These are phyloP conservation scores for Crocallis elinguaria DNA, from an alignment of 2,888 invertebrate genomes.

Conservation along the genomic window DNA sequence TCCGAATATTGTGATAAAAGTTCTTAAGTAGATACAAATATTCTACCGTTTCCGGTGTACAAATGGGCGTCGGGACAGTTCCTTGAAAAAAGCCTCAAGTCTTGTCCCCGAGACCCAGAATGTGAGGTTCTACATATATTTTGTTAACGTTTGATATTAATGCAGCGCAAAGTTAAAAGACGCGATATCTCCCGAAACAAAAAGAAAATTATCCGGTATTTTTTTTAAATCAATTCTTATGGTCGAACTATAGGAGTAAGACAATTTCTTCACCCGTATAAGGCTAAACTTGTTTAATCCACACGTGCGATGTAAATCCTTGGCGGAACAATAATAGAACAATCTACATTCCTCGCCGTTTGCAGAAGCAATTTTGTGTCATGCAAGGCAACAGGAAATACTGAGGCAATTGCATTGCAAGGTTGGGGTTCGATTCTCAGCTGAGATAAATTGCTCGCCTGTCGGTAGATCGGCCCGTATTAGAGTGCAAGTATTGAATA, in stretches of 20 bases:
- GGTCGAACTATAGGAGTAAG: conserved; percentile 27
- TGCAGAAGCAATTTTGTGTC: conserved; percentile 77
- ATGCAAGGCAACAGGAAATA: conserved; percentile 73
- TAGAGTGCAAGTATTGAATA: conserved; percentile 76
- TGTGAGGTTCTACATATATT: too few relatives aligned
- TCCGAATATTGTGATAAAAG: too few relatives aligned
- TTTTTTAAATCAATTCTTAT: background rate
- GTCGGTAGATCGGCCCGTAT: conserved; percentile 76
- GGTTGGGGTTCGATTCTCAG: conserved; percentile 69
- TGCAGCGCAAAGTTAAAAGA: too few relatives aligned
- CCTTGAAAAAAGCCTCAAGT: too few relatives aligned
- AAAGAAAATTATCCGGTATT: too few relatives aligned
- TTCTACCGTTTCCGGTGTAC: too few relatives aligned
- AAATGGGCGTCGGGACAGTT: too few relatives aligned
- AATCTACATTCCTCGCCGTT: conserved; percentile 74
- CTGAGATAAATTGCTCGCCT: conserved; percentile 70
- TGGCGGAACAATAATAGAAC: conserved; percentile 69
- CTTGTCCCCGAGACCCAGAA: too few relatives aligned
- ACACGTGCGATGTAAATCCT: conserved; percentile 45
- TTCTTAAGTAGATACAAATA: too few relatives aligned
- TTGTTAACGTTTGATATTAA: too few relatives aligned
- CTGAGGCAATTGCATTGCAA: conserved; percentile 63
- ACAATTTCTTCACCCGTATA: conserved; percentile 21
- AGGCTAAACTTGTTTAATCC: conserved; percentile 25
- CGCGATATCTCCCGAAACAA: too few relatives aligned